Conservation (phyloP, 2,797 vertebrate species). For the Nannoperca obscura region DNA sequence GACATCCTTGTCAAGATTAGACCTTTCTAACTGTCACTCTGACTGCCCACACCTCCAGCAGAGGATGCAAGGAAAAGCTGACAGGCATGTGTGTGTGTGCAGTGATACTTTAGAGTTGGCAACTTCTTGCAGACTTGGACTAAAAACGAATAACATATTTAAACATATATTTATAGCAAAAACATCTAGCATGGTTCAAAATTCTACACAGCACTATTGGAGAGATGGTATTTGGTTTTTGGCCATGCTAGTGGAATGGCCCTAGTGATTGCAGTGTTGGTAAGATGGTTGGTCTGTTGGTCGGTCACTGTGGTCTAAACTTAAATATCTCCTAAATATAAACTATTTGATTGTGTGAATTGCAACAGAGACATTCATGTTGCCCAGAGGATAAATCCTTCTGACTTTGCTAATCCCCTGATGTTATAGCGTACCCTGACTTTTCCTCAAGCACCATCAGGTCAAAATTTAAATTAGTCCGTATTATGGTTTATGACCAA, state of each 20-base stretch:
- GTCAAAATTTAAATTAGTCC: too few species aligned
- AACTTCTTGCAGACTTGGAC: slow-evolving; percentile 28
- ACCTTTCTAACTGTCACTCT: slow-evolving; percentile 45
- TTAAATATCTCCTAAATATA: neutral
- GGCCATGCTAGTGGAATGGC: neutral
- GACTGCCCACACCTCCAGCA: slow-evolving; percentile 48
- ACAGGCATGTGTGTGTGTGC: slow-evolving; percentile 34
- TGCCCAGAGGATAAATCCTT: neutral
- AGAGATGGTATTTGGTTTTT: neutral
- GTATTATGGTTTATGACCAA: too few species aligned
- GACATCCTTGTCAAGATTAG: slow-evolving; percentile 47
- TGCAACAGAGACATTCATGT: neutral
- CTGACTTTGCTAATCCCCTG: neutral
- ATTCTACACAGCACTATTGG: neutral
- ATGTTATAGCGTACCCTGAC: neutral
- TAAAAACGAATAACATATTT: slow-evolving; percentile 20
- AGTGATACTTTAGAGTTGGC: slow-evolving; percentile 35
- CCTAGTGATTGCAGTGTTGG: neutral
- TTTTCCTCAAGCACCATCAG: too few species aligned
- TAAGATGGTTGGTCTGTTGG: neutral
- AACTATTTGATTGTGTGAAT: neutral
- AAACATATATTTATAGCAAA: slow-evolving; percentile 33
- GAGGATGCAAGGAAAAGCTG: slow-evolving; percentile 44
- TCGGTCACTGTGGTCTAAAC: neutral
- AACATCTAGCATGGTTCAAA: neutral